These are phyloP conservation scores for Zosterops japonicus DNA, from an alignment of 2,113 vertebrate genomes.

Conservation along the genomic window DNA sequence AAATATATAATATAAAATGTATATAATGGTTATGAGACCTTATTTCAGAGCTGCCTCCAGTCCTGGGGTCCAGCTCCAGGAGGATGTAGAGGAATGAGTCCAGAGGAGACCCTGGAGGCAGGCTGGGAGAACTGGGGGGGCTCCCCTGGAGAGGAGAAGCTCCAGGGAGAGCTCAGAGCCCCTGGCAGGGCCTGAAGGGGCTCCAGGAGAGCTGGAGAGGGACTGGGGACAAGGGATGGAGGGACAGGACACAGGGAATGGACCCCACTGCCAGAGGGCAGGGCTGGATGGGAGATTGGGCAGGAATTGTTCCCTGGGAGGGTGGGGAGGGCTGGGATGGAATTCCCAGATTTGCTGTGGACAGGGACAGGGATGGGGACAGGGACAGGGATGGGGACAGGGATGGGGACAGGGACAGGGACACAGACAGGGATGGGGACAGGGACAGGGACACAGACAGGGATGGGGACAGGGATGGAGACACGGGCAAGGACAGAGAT, in stretches of 20 bases:
- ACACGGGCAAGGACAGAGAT: background rate
- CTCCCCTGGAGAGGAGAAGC: background rate
- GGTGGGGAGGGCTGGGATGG: background rate
- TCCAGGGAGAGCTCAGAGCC: background rate
- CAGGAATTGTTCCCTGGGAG: background rate
- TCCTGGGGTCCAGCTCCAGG: fast-evolving
- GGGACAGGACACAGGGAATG: background rate
- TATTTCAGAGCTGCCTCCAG: background rate
- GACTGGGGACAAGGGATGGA: background rate
- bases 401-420: background rate
- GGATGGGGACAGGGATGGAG: no score
- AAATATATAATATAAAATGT: background rate
- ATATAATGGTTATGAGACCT: background rate
- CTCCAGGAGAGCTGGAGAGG: background rate
- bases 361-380: no score
- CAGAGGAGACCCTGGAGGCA: fast-evolving
- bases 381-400: background rate
- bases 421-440: no score
- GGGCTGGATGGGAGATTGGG: fast-evolving
- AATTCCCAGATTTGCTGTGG: no score
- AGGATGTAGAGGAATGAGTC: background rate
- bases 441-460: no score
- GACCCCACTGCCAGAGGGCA: background rate
- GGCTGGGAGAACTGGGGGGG: background rate
- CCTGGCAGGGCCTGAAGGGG: background rate